phyloP scores from a whole-genome alignment of 2,113 vertebrate species.

The Gymnogyps californianus region DNA sequence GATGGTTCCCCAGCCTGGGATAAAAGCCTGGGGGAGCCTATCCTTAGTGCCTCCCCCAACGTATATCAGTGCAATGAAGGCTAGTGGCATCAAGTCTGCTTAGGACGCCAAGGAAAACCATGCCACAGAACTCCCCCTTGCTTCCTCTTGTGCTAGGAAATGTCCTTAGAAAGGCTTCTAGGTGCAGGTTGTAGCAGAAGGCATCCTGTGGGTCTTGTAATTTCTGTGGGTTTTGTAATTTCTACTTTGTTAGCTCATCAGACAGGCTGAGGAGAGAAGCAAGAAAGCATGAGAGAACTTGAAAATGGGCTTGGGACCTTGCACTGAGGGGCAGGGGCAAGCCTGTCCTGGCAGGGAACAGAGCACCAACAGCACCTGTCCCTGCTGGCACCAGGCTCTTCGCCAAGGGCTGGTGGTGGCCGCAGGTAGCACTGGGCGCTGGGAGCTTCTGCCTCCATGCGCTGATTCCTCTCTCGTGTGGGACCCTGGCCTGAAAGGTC shows the following conservation, averaged over 20 bases:
- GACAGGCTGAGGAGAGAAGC: not conserved
- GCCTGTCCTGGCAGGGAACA: not conserved
- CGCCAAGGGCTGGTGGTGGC: not conserved
- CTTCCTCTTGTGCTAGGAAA: not conserved
- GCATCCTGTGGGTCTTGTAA: not conserved
- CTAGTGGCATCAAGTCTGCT: not conserved
- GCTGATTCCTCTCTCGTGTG: not conserved
- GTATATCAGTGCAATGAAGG: not conserved
- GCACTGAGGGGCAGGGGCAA: not conserved
- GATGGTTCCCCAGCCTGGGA: not conserved
- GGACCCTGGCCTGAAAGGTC: not conserved
- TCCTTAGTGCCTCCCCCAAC: not conserved
- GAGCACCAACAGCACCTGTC: too few species aligned
- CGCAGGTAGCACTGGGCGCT: rapidly evolving
- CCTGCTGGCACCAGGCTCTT: not conserved
- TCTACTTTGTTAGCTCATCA: not conserved
- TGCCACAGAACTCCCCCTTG: not conserved
- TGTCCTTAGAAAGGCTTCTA: not conserved
- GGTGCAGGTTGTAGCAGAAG: not conserved
- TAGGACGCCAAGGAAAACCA: not conserved
- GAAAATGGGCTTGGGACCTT: not conserved
- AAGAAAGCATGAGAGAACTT: not conserved
- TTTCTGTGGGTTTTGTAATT: not conserved
- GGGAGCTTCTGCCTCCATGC: not conserved
- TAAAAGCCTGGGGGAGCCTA: not conserved